Percentiles rank a stretch among this genome's conserved stretches.
These are phyloP conservation scores for Chrysochloris asiatica DNA, from an alignment of 2,113 vertebrate genomes.

Conservation along the genomic window DNA sequence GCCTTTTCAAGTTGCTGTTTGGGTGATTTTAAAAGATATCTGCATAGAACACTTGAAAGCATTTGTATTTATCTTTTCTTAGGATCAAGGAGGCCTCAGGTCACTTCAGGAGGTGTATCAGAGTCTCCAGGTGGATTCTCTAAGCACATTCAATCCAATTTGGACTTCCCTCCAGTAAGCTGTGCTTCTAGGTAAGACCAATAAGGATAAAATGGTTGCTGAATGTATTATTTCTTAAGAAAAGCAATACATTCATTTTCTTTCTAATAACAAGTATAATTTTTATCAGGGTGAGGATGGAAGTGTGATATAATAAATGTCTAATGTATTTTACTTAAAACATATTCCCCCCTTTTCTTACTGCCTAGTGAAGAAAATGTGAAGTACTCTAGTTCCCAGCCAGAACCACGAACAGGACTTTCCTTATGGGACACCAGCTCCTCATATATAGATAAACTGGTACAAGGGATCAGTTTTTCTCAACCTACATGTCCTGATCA, in stretches of 20 bases:
- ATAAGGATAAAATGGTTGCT: slow-evolving; percentile 13
- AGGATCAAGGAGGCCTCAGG: slow-evolving; percentile 83
- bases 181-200: slow-evolving; percentile 80
- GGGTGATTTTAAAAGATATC: slow-evolving; percentile 10
- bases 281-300: slow-evolving; percentile 6
- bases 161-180: slow-evolving; percentile 82
- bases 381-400: slow-evolving; percentile 94
- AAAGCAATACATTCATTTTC: background rate
- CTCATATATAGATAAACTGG: slow-evolving; percentile 84
- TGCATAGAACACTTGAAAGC: slow-evolving; percentile 8
- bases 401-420: slow-evolving; percentile 88
- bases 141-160: slow-evolving; percentile 87
- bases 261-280: background rate
- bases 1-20: background rate
- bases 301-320: slow-evolving; percentile 1
- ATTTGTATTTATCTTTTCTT: slow-evolving; percentile 48
- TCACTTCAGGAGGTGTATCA: slow-evolving; percentile 74
- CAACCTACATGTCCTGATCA: slow-evolving; percentile 95
- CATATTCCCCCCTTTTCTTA: background rate
- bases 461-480: slow-evolving; percentile 95
- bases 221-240: background rate
- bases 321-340: slow-evolving; percentile 51
- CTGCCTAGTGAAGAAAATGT: slow-evolving; percentile 89
- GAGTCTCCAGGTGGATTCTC: slow-evolving; percentile 84
- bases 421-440: slow-evolving; percentile 87